A percentile compares a stretch with the other conserved stretches of the same genome.
These are phyloP conservation scores for Cavia porcellus DNA, from an alignment of 2,113 vertebrate genomes.

Conservation along the genomic window DNA sequence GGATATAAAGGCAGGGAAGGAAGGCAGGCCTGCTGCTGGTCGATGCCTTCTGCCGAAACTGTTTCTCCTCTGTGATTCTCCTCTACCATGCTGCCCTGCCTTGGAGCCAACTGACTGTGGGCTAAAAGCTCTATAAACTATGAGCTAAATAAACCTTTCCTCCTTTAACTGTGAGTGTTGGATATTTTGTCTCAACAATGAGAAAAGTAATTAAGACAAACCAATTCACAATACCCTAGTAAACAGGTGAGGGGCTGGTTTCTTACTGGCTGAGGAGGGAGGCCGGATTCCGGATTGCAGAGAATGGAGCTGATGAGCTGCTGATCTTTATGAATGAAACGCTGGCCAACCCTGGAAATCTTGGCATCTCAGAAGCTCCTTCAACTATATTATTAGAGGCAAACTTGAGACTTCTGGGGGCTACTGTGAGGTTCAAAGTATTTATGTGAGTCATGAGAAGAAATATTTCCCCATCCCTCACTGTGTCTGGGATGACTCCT, in stretches of 20 bases:
- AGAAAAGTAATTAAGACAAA: background rate
- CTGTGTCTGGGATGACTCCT: background rate
- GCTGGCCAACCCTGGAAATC: background rate
- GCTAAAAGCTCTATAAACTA: background rate
- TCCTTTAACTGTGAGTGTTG: background rate
- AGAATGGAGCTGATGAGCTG: background rate
- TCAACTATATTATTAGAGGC: background rate
- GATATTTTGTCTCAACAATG: background rate
- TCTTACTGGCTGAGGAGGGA: background rate
- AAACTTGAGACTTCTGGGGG: background rate
- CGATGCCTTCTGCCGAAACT: background rate
- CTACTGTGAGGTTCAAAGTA: slow-evolving; percentile 13
- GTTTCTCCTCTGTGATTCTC: background rate
- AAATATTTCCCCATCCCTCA: background rate
- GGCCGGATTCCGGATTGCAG: background rate
- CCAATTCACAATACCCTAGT: background rate
- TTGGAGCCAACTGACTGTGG: background rate
- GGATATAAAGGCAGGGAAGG: background rate
- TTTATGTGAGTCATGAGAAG: slow-evolving; percentile 49
- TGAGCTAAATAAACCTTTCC: background rate
- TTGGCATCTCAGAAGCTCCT: slow-evolving; percentile 44
- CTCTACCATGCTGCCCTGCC: background rate
- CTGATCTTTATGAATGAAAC: background rate
- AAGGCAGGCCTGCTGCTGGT: background rate
- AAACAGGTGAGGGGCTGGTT: background rate